These are phyloP conservation scores for Echinarachnius parma DNA, from an alignment of 53 echinoderm and acorn worm genomes.

Conservation along the genomic window DNA sequence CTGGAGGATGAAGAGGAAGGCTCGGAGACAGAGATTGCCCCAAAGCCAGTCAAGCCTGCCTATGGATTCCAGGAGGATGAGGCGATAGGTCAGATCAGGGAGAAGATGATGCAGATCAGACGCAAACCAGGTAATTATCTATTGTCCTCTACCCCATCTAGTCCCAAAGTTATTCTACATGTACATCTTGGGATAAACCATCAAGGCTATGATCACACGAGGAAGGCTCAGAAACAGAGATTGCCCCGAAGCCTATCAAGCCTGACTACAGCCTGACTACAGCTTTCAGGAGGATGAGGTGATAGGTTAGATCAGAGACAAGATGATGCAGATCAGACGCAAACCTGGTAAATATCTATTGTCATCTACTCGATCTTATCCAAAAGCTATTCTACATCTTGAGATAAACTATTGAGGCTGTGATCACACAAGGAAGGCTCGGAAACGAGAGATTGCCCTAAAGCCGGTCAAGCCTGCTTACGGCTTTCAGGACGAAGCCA, in stretches of 20 bases:
- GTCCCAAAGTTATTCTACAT: no score
- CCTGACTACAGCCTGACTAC: constrained; percentile 44
- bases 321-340: constrained; percentile 68
- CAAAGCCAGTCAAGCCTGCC: constrained; percentile 69
- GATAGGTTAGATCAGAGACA: constrained; percentile 46
- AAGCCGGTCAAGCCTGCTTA: constrained; percentile 72
- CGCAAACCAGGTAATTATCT: constrained; percentile 89
- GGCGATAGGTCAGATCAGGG: constrained; percentile 43
- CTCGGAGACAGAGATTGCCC: constrained; percentile 20
- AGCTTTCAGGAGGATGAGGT: constrained; percentile 73
- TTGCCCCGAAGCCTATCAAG: constrained; percentile 63
- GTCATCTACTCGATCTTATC: no score
- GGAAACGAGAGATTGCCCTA: no score
- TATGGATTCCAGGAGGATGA: constrained; percentile 72
- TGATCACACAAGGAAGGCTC: no score
- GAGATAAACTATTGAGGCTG: no score
- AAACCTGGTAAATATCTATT: constrained; percentile 91
- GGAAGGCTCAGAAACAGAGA: constrained; percentile 16
- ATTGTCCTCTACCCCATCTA: no score
- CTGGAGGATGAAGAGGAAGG: constrained; percentile 53
- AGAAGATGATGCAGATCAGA: constrained; percentile 66
- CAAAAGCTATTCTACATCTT: no score
- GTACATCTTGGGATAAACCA: no score
- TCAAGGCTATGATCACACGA: no score
- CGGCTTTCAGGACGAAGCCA: constrained; percentile 67